Base-by-base conservation (phyloP, 1,140 invertebrate genomes). In the Thalassaphorura encarpata region DNA sequence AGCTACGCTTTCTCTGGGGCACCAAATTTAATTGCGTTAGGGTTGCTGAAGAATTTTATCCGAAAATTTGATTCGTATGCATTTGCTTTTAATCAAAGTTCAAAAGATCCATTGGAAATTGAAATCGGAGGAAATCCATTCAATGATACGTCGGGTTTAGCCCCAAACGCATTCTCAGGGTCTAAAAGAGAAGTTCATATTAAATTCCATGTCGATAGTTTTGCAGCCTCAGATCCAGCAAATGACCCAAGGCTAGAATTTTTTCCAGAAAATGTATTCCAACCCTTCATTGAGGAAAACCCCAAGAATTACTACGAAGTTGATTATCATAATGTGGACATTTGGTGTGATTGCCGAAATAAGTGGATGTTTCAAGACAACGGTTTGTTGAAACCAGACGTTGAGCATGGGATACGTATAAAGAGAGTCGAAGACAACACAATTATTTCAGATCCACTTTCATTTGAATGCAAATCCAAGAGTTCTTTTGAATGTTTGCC, bases 211-310 rank as follows among this genome's bases (percentile, higher is more conserved):
- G 26, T 48, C 23, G 46, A 48, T 27, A 27, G 23, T 19, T 48
- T 48, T 24, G 26, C 19, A 8, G 46, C 46, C 23, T 48, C 46
- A 13, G 46, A 48, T 24, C 46, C 46, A 23, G 46, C 46, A 6
- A 48, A 48, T 24, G 26, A 48, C 19, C 46, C 46, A 27, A 8
- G 13, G 15, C 26, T 48, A 8, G 18, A 48, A 23, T 48, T 11
- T 11, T 11, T 48, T 29, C 46, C 46, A 15, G 46, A 48, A 23
- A 24, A 21, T 29, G 46, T 48, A 11, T 48, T 48, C 26, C 46
- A 24, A 23, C 46, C 46, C 13, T 48, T 48, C 26, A 8, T 48
- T 8, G 46, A 48, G 23, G 13, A 48, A 27, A 48, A 48, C 18
- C 4, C 27, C 15, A 11, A 48, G 23, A 48, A 48, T 19, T 23